Conservation (phyloP, 2,888 invertebrate species). For the Lochmaea crataegi region DNA sequence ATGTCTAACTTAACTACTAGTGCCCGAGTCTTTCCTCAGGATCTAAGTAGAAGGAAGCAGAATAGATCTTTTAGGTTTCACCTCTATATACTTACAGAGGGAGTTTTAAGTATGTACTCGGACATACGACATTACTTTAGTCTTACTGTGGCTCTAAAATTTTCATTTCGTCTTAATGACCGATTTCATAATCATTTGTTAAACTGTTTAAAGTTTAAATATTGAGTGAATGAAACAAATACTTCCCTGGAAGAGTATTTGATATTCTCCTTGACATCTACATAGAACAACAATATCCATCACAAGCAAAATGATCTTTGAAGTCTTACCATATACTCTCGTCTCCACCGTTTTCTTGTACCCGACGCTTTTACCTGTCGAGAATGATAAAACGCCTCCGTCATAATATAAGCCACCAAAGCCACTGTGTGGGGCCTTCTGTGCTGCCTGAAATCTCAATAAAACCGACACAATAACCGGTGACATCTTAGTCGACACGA, state of each 20-base stretch:
- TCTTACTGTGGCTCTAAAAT: no score
- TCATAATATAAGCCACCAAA: constrained; percentile 21
- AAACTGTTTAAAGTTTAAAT: no score
- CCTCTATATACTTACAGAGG: no score
- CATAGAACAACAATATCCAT: constrained; percentile 9
- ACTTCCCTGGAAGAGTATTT: not conserved
- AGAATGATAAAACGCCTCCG: constrained; percentile 27
- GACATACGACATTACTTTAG: no score
- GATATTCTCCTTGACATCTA: constrained; percentile 1
- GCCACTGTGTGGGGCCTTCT: constrained; percentile 19
- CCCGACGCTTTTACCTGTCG: constrained; percentile 28
- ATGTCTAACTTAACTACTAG: no score
- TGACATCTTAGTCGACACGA: constrained; percentile 37
- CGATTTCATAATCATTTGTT: no score
- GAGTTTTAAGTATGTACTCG: no score
- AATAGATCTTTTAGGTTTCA: no score
- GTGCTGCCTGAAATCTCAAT: constrained; percentile 33
- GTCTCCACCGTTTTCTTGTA: constrained; percentile 6
- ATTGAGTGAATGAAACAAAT: no score
- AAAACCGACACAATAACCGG: constrained; percentile 38
- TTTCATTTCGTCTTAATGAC: no score
- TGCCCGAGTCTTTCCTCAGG: no score
- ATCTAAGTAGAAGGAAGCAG: no score
- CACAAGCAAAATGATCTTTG: constrained; percentile 2
- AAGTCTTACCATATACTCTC: not conserved